Evolutionary conservation across 2,113 vertebrate species (phyloP), one percentile per base, ranked within the genome.

Genomic region (Cebus imitator): DNA sequence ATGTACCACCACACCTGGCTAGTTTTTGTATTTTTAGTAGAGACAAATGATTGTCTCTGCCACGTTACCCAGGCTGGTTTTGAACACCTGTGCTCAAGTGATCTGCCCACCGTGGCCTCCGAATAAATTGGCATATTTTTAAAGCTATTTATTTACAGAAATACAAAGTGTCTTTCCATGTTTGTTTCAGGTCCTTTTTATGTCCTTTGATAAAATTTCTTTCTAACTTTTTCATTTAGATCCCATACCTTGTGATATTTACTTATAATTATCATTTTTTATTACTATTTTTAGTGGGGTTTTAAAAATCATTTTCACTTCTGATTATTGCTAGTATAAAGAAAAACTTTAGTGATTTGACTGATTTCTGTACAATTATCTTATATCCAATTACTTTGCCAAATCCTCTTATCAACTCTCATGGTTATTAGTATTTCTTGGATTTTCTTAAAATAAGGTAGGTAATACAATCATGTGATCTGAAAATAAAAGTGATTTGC

Each of bases 261-360:
- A 85, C 17, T 80, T 90, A n/a, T 86, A 66, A 73, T 90, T 90
- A 64, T 52, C 0, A 27, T 78, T 57, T 79, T 64, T 61, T 83
- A 45, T 90, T 75, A 27, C 13, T 91, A 17, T 79, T 93, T 37
- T 90, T 86, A n/a, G 27, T 85, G 25, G 6, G 80, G 52, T 52
- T 95, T 90, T 45, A 27, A 30, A 79, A 95, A 66, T 70, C 16
- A 72, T 75, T 61, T 92, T 92, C 68, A 73, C 73, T 80, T 94
- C 45, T 91, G 68, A 75, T n/a, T 66, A 37, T 52, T 48, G 72
- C 45, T 80, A n/a, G 2, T 81, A 9, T 75, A 37, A 79, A 82
- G 45, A 78, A 55, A 94, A 92, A 2, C 58, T 78, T 10, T 50
- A 35, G 76, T 79, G 76, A 79, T 50, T 50, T 79, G 76, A 40